phyloP scores from a whole-genome alignment of 2,113 vertebrate species.

The Nibea albiflora region DNA sequence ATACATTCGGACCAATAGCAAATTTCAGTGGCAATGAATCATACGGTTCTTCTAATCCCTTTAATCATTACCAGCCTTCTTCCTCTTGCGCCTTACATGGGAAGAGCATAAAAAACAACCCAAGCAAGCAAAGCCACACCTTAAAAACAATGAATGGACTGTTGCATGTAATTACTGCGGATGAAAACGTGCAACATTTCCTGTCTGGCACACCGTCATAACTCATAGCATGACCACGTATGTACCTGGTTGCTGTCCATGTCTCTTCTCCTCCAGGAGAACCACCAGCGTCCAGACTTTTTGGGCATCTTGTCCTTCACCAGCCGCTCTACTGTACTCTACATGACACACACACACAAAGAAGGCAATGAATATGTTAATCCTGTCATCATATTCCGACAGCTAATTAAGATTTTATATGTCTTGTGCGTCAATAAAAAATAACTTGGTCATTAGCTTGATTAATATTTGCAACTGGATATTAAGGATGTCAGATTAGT shows the following conservation, averaged over 20 bases:
- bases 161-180: not conserved
- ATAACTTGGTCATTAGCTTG: not conserved
- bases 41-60: not conserved
- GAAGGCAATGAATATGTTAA: not conserved
- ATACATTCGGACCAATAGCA: not conserved
- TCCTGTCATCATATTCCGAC: not conserved
- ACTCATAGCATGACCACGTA: not conserved
- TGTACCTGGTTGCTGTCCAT: conserved; percentile 79
- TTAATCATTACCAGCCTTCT: not conserved
- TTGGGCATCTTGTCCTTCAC: conserved; percentile 94
- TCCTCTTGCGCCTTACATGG: not conserved
- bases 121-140: not conserved
- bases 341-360: not conserved
- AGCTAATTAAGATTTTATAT: not conserved
- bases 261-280: conserved; percentile 91
- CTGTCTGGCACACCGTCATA: not conserved
- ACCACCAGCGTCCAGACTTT: conserved; percentile 93
- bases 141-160: not conserved
- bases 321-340: conserved; percentile 88
- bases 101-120: not conserved
- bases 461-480: not conserved
- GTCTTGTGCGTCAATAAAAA: not conserved
- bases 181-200: conserved; percentile 1
- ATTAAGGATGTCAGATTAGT: not conserved
- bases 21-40: not conserved